These are phyloP conservation scores for Drosophila athabasca DNA, from an alignment of 1,140 invertebrate species.

Conservation along the genomic window DNA sequence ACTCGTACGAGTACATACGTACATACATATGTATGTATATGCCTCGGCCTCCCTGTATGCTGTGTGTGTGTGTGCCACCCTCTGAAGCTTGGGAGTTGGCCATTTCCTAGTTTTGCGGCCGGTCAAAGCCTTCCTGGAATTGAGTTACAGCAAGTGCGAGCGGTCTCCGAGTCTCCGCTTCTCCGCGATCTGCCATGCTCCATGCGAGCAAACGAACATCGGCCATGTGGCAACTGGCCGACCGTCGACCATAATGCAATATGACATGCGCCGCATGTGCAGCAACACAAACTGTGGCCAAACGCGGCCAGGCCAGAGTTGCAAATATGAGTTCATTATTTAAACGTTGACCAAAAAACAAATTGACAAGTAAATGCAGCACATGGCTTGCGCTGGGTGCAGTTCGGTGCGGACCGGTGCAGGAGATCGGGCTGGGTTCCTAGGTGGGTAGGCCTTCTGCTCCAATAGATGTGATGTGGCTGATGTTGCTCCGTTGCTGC, in stretches of 20 bases:
- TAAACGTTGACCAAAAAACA: constrained; percentile 83
- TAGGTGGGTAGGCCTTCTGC: constrained; percentile 72
- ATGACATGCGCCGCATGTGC: constrained; percentile 82
- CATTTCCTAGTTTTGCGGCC: constrained; percentile 77
- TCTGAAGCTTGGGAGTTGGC: constrained; percentile 49
- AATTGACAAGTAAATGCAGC: constrained; percentile 81
- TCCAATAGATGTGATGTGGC: constrained; percentile 61
- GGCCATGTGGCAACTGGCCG: constrained; percentile 48
- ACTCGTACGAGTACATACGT: constrained; percentile 20
- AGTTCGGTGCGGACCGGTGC: not conserved
- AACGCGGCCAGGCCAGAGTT: constrained; percentile 55
- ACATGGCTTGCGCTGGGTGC: constrained; percentile 41
- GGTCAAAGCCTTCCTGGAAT: constrained; percentile 81
- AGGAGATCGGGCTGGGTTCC: constrained; percentile 24
- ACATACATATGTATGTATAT: not conserved
- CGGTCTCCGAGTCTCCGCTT: not conserved
- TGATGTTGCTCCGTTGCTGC: constrained; percentile 39
- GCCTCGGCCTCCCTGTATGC: too few relatives aligned
- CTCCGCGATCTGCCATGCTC: constrained; percentile 14
- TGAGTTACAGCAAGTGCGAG: constrained; percentile 79
- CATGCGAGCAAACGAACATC: constrained; percentile 21
- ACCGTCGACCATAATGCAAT: constrained; percentile 75
- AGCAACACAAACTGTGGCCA: constrained; percentile 60
- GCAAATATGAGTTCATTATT: constrained; percentile 83
- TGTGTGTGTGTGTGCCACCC: constrained; percentile 16